A percentile compares a stretch with the other conserved stretches of the same genome.
Conservation (phyloP, 2,113 vertebrate genomes). For the Galemys pyrenaicus region DNA sequence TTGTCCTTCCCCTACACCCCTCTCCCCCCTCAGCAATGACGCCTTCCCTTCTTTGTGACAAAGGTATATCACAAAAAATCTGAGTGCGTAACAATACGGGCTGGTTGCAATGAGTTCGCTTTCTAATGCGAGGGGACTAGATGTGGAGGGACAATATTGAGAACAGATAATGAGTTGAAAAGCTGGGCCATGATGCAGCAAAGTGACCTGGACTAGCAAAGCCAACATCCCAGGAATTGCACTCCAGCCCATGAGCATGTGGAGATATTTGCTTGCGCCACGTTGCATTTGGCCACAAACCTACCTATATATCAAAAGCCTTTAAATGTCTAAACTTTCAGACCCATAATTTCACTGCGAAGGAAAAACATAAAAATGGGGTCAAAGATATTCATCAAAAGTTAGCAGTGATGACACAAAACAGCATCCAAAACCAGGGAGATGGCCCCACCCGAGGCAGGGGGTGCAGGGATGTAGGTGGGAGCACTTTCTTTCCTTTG, state of each 20-base stretch:
- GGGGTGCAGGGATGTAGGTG: neutral
- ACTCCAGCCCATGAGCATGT: neutral
- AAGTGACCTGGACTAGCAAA: neutral
- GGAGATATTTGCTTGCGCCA: neutral
- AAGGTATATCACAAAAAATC: neutral
- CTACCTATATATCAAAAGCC: neutral
- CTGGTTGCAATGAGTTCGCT: neutral
- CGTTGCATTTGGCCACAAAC: neutral
- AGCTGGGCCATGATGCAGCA: neutral
- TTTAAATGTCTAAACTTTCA: slow-evolving; percentile 22
- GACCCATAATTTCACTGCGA: slow-evolving; percentile 18
- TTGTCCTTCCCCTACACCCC: neutral
- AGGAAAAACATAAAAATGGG: slow-evolving; percentile 12
- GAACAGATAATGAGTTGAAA: neutral
- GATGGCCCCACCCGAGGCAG: neutral
- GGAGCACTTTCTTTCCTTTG: slow-evolving; percentile 31
- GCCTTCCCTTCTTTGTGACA: neutral
- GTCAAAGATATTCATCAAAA: slow-evolving; percentile 12
- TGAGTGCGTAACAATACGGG: neutral
- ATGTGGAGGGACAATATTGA: neutral
- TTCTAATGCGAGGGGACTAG: neutral
- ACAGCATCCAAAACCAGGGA: neutral
- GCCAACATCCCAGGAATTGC: neutral
- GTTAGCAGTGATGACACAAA: neutral
- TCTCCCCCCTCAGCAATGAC: neutral